Conservation (phyloP, 2,888 invertebrate genomes). For the Dendrolimus pini region DNA sequence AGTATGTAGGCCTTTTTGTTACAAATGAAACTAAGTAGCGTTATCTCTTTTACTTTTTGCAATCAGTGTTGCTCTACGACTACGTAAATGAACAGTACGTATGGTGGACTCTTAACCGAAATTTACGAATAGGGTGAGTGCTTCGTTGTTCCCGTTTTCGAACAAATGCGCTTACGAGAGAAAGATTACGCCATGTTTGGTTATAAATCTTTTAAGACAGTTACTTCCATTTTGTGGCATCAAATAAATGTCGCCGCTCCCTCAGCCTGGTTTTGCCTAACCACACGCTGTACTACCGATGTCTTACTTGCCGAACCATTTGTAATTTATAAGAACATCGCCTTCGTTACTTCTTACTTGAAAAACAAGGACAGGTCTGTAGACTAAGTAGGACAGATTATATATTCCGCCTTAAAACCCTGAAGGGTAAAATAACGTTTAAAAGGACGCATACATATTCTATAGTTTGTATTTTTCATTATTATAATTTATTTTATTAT, state of each 20-base stretch:
- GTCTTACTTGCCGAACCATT: conserved; percentile 28
- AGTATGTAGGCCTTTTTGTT: too few species aligned
- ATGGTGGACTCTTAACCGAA: conserved; percentile 30
- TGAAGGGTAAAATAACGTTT: too few species aligned
- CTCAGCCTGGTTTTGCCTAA: conserved; percentile 34
- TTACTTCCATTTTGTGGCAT: conserved; percentile 59
- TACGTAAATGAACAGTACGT: too few species aligned
- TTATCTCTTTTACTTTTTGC: too few species aligned
- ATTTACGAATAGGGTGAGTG: conserved; percentile 52
- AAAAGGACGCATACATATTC: too few species aligned
- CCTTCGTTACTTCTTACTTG: conserved; percentile 10
- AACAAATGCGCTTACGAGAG: conserved; percentile 63
- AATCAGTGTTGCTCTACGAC: too few species aligned
- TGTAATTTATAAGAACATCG: conserved; percentile 16
- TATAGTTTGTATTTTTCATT: too few species aligned
- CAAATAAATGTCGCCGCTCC: conserved; percentile 56
- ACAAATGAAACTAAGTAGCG: too few species aligned
- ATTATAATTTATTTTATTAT: too few species aligned
- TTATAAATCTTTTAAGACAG: conserved; percentile 68
- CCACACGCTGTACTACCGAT: conserved; percentile 25
- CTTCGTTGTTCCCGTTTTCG: conserved; percentile 37
- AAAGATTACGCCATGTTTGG: conserved; percentile 66
- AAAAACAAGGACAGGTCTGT: conserved; percentile 3
- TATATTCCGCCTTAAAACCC: too few species aligned
- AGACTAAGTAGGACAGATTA: too few species aligned